Conservation (phyloP, 2,797 vertebrate species). For the Phrynocephalus vlangalii region DNA sequence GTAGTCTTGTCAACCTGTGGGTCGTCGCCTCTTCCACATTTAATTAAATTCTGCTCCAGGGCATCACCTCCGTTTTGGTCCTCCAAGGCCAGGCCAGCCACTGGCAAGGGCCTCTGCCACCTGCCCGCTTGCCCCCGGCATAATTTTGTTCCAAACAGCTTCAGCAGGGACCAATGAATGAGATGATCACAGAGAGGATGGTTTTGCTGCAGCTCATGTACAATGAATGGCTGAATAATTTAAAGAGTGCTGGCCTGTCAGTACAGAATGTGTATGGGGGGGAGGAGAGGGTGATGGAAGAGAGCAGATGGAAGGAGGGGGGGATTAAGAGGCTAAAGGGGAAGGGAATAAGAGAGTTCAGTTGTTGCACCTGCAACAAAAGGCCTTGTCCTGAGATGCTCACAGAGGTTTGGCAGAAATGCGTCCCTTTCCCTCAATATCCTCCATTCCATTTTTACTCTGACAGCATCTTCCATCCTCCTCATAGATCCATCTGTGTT, state of each 20-base stretch:
- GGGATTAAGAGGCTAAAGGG: conserved; percentile 39
- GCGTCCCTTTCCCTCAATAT: not conserved
- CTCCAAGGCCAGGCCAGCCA: not conserved
- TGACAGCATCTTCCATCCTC: not conserved
- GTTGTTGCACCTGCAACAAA: not conserved
- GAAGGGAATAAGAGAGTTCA: conserved; percentile 30
- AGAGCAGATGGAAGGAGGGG: conserved; percentile 49
- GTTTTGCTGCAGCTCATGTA: conserved; percentile 55
- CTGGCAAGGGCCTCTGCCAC: conserved; percentile 30
- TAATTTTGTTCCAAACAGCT: conserved; percentile 61
- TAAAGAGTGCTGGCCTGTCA: conserved; percentile 61
- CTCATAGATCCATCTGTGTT: not conserved
- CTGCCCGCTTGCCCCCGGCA: conserved; percentile 13
- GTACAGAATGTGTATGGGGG: conserved; percentile 62
- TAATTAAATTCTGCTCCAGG: not conserved
- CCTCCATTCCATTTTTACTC: not conserved
- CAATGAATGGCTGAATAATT: conserved; percentile 67
- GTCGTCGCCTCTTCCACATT: no score
- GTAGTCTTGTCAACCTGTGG: no score
- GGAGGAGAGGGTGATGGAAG: conserved; percentile 53
- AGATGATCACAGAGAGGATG: conserved; percentile 58
- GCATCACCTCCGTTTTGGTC: conserved; percentile 21
- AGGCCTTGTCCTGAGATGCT: no score
- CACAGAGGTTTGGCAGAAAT: not conserved
- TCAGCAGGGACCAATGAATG: conserved; percentile 69